Percentiles rank a stretch among this genome's conserved stretches.
These are phyloP conservation scores for Pelobates fuscus DNA, from an alignment of 2,113 vertebrate species.

Conservation along the genomic window DNA sequence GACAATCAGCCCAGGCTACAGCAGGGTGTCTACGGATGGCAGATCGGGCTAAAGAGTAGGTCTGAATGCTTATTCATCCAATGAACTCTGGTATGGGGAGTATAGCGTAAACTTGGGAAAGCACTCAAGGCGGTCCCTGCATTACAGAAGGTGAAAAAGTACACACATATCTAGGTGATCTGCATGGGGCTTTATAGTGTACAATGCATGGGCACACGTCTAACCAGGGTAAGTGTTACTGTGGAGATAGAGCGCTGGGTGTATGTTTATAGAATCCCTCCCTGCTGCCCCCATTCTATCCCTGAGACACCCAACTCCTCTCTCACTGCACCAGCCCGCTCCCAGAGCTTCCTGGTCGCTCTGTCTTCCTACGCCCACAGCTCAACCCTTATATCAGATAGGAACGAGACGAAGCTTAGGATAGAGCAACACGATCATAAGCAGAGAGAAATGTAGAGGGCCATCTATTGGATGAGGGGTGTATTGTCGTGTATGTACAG, in stretches of 20 bases:
- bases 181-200: no score
- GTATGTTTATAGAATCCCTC: not conserved
- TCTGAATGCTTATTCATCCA: no score
- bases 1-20: no score
- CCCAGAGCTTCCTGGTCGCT: not conserved
- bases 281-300: no score
- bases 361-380: not conserved
- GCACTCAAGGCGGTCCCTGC: not conserved
- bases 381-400: not conserved
- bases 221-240: not conserved
- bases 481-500: not conserved
- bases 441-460: not conserved
- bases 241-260: not conserved
- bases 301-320: not conserved
- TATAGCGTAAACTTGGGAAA: no score
- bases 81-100: no score
- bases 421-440: not conserved
- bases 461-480: not conserved
- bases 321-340: not conserved
- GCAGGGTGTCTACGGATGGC: no score
- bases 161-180: not conserved
- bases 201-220: not conserved
- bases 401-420: not conserved
- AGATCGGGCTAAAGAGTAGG: no score
- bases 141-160: not conserved